phyloP scores from a whole-genome alignment of 2,888 invertebrate species.

The Epinotia brunnichana region DNA sequence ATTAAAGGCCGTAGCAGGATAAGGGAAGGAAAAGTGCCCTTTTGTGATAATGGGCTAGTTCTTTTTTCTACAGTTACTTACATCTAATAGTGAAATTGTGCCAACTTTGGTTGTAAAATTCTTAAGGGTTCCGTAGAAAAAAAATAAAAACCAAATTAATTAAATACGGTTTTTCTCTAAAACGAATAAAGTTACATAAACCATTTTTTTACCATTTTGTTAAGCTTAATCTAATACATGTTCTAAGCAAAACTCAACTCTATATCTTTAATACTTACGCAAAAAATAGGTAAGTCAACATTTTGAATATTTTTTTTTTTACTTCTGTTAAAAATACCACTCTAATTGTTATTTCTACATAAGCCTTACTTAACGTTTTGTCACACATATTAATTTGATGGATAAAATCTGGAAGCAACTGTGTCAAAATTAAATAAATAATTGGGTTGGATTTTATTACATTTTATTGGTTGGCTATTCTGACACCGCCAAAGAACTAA shows the following conservation, averaged over 20 bases:
- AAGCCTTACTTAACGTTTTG: background rate
- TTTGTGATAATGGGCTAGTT: too few species aligned
- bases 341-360: background rate
- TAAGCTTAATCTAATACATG: slow-evolving; percentile 1
- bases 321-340: background rate
- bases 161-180: too few species aligned
- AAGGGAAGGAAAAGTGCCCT: too few species aligned
- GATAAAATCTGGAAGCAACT: background rate
- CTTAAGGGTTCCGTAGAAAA: background rate
- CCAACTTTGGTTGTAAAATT: slow-evolving; percentile 16
- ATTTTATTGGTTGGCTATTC: too few species aligned
- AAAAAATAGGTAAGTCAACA: too few species aligned
- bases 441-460: too few species aligned
- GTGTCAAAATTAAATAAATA: too few species aligned
- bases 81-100: background rate
- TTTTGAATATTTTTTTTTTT: slow-evolving; percentile 10
- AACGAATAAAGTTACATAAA: background rate
- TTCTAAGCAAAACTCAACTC: background rate
- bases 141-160: too few species aligned
- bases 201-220: slow-evolving; percentile 2
- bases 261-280: too few species aligned
- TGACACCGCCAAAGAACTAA: too few species aligned
- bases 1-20: too few species aligned
- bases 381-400: slow-evolving; percentile 5
- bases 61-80: background rate